Percentiles rank a stretch among this genome's conserved stretches.
Conservation (phyloP, 2,113 vertebrate species). For the Rutilus rutilus region DNA sequence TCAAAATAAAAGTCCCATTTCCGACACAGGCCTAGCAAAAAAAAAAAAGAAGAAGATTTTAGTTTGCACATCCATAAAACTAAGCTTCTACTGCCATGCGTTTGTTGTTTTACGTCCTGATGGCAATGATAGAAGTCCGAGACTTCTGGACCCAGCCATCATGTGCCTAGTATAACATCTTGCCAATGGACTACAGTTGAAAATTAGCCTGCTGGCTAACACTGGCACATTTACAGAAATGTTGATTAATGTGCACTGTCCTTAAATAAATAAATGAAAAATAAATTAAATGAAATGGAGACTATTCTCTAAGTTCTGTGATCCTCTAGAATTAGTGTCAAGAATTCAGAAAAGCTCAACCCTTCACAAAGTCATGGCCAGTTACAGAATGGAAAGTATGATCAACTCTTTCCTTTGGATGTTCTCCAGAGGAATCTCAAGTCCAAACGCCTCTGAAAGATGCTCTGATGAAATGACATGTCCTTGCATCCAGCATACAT, state of each 20-base stretch:
- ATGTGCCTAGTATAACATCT: too few relatives aligned
- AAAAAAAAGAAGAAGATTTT: too few relatives aligned
- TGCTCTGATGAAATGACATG: not conserved
- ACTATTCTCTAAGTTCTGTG: not conserved
- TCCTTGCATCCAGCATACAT: not conserved
- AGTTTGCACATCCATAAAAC: not conserved
- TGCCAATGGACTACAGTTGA: too few relatives aligned
- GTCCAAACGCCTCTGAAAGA: constrained; percentile 33
- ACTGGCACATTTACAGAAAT: too few relatives aligned
- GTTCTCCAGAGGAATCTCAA: constrained; percentile 20
- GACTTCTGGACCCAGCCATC: too few relatives aligned
- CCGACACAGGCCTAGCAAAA: too few relatives aligned
- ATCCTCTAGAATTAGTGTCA: not conserved
- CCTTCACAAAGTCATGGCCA: constrained; percentile 64
- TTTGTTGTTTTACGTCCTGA: not conserved
- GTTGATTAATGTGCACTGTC: too few relatives aligned
- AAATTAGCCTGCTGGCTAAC: too few relatives aligned
- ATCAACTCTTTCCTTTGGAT: constrained; percentile 42
- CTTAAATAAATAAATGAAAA: too few relatives aligned
- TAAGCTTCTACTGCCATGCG: too few relatives aligned
- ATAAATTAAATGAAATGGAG: too few relatives aligned
- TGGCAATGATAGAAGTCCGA: not conserved
- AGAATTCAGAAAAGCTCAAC: constrained; percentile 35
- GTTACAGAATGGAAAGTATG: constrained; percentile 70
- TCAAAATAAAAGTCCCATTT: too few relatives aligned